A percentile compares a stretch with the other conserved stretches of the same genome.
Evolutionary conservation across 2,797 vertebrate species (phyloP).

Genomic region (Glossophaga mutica): DNA sequence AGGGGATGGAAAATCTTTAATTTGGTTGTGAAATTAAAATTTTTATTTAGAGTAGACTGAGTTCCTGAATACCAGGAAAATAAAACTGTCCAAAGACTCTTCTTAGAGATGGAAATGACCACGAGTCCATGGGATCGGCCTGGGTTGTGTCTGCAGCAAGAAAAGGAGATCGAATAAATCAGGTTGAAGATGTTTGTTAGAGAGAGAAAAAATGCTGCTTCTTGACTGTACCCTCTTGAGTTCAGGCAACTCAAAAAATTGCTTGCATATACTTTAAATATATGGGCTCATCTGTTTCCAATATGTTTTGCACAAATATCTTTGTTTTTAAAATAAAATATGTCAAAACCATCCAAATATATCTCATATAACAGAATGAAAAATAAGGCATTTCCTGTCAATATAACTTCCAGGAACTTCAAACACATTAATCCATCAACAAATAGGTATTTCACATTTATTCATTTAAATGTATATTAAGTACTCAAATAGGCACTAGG

Average conservation of each 20-base stretch:
- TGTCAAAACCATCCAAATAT: background rate
- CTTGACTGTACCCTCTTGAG: background rate
- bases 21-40: background rate
- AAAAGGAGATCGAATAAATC: background rate
- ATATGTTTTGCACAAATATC: background rate
- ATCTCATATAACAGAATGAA: background rate
- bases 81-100: background rate
- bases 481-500: background rate
- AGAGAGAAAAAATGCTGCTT: background rate
- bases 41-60: background rate
- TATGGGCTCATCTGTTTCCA: background rate
- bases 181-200: background rate
- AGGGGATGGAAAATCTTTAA: background rate
- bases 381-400: constrained; percentile 28
- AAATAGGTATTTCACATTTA: background rate
- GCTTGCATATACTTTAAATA: background rate
- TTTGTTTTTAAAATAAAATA: constrained; percentile 18
- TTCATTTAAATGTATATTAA: constrained; percentile 30
- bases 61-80: background rate
- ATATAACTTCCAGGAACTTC: background rate
- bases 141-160: background rate
- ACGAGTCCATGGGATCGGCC: background rate
- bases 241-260: background rate
- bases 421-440: constrained; percentile 22
- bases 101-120: background rate